Conservation (phyloP, 2,113 vertebrate genomes). For the Agapornis roseicollis region DNA sequence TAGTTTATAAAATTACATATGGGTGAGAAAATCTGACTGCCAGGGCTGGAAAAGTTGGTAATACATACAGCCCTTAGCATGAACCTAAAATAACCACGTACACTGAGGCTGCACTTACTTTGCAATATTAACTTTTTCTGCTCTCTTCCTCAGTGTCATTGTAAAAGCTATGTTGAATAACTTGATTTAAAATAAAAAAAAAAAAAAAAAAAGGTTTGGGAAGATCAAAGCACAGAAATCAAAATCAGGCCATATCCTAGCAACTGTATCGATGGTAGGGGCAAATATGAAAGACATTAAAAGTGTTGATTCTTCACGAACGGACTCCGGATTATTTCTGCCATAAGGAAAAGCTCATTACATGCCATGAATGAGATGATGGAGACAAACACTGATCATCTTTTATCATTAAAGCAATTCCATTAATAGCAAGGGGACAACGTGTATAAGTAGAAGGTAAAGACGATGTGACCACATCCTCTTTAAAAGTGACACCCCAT, state of each 20-base stretch:
- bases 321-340: slow-evolving; percentile 7
- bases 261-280: not conserved
- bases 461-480: not conserved
- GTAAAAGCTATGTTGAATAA: not conserved
- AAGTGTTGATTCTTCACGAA: slow-evolving; percentile 5
- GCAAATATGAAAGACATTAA: slow-evolving; percentile 28
- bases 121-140: not conserved
- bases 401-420: not conserved
- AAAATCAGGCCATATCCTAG: not conserved
- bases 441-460: not conserved
- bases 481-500: not conserved
- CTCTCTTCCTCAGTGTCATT: not conserved
- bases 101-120: not conserved
- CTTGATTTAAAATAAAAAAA: not conserved
- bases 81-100: not conserved
- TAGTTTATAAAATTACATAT: slow-evolving; percentile 62
- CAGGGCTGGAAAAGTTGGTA: not conserved
- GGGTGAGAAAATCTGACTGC: slow-evolving; percentile 49
- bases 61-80: not conserved
- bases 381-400: not conserved
- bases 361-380: not conserved
- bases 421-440: not conserved
- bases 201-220: not conserved
- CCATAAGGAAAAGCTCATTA: not conserved
- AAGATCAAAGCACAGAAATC: not conserved